These are phyloP conservation scores for Alosa alosa DNA, from an alignment of 2,113 vertebrate genomes.

Conservation along the genomic window DNA sequence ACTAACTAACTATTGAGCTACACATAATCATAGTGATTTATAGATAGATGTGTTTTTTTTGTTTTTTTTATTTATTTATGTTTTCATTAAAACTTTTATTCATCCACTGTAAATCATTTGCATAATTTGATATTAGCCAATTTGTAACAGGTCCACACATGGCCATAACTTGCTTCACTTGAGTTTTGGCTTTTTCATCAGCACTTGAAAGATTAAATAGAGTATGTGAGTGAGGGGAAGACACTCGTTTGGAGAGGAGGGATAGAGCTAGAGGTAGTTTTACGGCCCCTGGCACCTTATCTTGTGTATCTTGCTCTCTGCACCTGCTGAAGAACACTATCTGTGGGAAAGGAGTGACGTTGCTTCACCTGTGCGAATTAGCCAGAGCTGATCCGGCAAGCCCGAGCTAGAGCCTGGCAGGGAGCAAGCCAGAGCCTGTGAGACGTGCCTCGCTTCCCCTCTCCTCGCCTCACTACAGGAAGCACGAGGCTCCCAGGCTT, in stretches of 20 bases:
- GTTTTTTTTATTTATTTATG: neutral
- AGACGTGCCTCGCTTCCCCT: neutral
- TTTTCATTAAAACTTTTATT: no score
- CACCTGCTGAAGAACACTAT: conserved; percentile 12
- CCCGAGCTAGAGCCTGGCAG: conserved; percentile 27
- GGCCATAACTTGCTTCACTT: neutral
- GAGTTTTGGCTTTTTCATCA: neutral
- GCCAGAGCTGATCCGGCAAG: conserved; percentile 11
- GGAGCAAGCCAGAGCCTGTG: conserved; percentile 52
- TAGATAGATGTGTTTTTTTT: no score
- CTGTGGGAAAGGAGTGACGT: neutral
- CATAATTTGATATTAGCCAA: no score
- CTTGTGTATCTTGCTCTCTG: conserved; percentile 32
- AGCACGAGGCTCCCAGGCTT: neutral
- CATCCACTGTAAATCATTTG: no score
- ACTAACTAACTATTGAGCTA: neutral
- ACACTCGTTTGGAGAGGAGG: neutral
- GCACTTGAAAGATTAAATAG: neutral
- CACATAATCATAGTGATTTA: neutral
- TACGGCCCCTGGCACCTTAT: conserved; percentile 16
- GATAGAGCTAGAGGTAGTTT: neutral
- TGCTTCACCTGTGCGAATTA: conserved; percentile 21
- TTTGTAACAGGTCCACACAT: neutral
- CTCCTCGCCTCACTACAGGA: neutral
- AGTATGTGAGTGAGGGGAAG: neutral